These are phyloP conservation scores for Cervus canadensis DNA, from an alignment of 2,113 vertebrate species.

Conservation along the genomic window DNA sequence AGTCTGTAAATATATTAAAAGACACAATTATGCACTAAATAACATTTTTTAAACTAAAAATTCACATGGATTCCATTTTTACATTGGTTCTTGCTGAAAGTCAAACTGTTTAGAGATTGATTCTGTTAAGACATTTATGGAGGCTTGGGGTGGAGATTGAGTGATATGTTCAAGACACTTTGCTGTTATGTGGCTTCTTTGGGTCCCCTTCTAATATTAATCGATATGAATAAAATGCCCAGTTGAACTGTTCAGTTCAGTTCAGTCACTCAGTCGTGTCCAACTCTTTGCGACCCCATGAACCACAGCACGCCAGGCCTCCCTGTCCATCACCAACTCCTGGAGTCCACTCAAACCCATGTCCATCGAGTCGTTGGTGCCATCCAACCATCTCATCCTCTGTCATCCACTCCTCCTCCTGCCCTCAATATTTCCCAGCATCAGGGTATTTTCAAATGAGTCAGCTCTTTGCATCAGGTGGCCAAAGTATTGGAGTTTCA, in stretches of 20 bases:
- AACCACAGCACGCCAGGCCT: no score
- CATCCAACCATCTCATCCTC: no score
- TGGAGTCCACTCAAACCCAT: no score
- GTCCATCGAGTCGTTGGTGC: no score
- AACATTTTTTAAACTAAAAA: neutral
- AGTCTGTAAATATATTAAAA: neutral
- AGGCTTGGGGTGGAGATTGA: neutral
- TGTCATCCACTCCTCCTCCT: no score
- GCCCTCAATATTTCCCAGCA: no score
- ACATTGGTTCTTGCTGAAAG: neutral
- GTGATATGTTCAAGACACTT: neutral
- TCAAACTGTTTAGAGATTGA: neutral
- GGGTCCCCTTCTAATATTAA: neutral
- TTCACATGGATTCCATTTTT: neutral
- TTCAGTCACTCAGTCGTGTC: no score
- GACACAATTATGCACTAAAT: neutral
- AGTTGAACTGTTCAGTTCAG: neutral
- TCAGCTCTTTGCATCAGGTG: no score
- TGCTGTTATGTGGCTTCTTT: neutral
- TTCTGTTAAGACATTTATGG: neutral
- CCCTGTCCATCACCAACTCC: no score
- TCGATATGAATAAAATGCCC: neutral
- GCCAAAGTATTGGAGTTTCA: no score
- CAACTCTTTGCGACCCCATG: no score
- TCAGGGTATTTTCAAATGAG: no score